A percentile compares a stretch with the other conserved stretches of the same genome.
Conservation (phyloP, 2,797 vertebrate species). For the Hylomyscus alleni region DNA sequence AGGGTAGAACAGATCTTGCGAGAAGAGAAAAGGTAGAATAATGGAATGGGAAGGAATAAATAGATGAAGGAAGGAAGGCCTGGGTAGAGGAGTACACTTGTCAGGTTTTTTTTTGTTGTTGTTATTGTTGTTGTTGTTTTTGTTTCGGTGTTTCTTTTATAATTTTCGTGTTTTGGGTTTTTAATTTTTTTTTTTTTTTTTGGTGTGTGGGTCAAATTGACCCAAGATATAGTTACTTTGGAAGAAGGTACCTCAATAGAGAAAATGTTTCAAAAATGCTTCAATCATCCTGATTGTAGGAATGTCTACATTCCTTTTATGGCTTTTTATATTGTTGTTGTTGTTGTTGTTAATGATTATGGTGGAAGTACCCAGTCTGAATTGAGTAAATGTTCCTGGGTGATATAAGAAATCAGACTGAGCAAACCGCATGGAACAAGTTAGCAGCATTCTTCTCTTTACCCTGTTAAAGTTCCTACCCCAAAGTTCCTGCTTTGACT, state of each 20-base stretch:
- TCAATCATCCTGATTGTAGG: neutral
- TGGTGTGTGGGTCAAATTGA: neutral
- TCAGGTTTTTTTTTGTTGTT: neutral
- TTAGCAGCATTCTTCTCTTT: neutral
- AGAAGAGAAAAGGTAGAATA: neutral
- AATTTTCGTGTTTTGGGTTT: too few relatives aligned
- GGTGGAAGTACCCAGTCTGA: neutral
- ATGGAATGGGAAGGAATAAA: neutral
- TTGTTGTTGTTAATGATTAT: neutral
- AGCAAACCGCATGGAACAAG: neutral
- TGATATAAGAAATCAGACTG: neutral
- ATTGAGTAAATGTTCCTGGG: neutral
- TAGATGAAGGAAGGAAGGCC: accelerated
- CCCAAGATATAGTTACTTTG: neutral
- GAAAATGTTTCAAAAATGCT: neutral
- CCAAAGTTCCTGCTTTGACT: neutral
- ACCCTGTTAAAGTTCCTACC: neutral
- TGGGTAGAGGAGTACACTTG: neutral
- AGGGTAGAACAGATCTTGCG: neutral
- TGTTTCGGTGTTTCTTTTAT: too few relatives aligned
- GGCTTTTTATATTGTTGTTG: too few relatives aligned
- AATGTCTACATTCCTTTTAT: too few relatives aligned
- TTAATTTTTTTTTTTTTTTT: too few relatives aligned
- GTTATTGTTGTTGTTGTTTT: too few relatives aligned
- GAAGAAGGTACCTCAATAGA: neutral